Evolutionary conservation across 2,888 invertebrate species (phyloP).

Genomic region (Metalampra italica): DNA sequence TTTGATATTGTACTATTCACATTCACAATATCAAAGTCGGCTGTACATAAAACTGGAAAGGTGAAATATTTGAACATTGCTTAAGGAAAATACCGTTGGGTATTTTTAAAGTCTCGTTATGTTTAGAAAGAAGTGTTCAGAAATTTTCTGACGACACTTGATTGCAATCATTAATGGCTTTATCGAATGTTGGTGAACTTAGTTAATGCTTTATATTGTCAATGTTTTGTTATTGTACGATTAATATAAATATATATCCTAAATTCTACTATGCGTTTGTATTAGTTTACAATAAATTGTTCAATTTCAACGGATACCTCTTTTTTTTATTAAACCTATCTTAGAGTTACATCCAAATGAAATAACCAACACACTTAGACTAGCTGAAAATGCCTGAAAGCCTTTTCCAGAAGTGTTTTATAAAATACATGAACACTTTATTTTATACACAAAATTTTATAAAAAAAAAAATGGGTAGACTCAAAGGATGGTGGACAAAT

Average conservation of each 20-base stretch:
- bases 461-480: too few species aligned
- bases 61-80: conserved; percentile 7
- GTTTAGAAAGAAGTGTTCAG: conserved; percentile 4
- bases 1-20: conserved; percentile 55
- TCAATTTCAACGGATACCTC: conserved; percentile 48
- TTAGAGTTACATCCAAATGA: neutral
- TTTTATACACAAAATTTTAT: too few species aligned
- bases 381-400: too few species aligned
- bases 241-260: conserved; percentile 73
- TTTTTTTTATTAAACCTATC: neutral
- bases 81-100: neutral
- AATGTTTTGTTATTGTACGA: conserved; percentile 72
- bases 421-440: too few species aligned
- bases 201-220: conserved; percentile 70
- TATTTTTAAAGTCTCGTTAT: neutral
- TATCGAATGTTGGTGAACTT: conserved; percentile 68
- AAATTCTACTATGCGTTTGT: conserved; percentile 76
- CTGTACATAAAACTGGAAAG: conserved; percentile 38
- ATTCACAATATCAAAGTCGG: conserved; percentile 31
- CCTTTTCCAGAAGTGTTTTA: too few species aligned
- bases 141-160: conserved; percentile 21
- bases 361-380: neutral
- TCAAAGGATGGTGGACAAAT: too few species aligned
- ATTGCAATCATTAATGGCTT: conserved; percentile 61
- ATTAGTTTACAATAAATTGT: conserved; percentile 77